Evolutionary conservation across 2,888 invertebrate genomes (phyloP), one percentile per base, ranked within the genome.

Genomic region (Atethmia centrago): DNA sequence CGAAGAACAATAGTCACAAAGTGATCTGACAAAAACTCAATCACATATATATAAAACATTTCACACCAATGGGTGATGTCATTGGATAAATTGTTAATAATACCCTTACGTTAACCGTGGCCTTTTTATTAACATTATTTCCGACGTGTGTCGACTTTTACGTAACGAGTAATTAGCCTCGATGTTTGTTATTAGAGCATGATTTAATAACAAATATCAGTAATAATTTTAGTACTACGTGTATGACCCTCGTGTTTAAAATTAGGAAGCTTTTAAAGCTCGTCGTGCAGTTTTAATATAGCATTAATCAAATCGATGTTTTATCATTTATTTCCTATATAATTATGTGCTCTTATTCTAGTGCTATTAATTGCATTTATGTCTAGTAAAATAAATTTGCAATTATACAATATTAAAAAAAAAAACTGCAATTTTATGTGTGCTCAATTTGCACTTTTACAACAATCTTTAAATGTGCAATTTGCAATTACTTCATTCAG

Each of bases 111-210:
- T 76, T 75, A 70, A 69, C 65, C 67, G 58, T 76, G 88, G 85
- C 85, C 87, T 87, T 88, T 79, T 68, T 62, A 66, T 68, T 62
- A 66, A 58, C 25, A 40, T 72, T 64, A 82, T 80, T 85, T 87
- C 83, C 80, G 87, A 85, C 82, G 36, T 64, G 71, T 77, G 67
- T 71, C 70, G 76, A 83, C 77, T 81, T 82, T 84, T 82, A 82
- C 70, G 67, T 82, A 80, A 84, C 64, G 12, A 56, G 63, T 74
- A 73, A 85, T 83, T 83, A 87, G 77, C 69, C 82, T 77, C 82
- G 69, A 71, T 78, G 55, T 83, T 77, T 78, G 55, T 83, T 77
- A 82, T 76, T 83, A 71, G 62, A 76, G 73, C 74, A 69, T 66
- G 69, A 63, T 80, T 83, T 75, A 76, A 74, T 80, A 65, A 67